Evolutionary conservation across 2,797 vertebrate species (phyloP).

Genomic region (Catharus ustulatus): DNA sequence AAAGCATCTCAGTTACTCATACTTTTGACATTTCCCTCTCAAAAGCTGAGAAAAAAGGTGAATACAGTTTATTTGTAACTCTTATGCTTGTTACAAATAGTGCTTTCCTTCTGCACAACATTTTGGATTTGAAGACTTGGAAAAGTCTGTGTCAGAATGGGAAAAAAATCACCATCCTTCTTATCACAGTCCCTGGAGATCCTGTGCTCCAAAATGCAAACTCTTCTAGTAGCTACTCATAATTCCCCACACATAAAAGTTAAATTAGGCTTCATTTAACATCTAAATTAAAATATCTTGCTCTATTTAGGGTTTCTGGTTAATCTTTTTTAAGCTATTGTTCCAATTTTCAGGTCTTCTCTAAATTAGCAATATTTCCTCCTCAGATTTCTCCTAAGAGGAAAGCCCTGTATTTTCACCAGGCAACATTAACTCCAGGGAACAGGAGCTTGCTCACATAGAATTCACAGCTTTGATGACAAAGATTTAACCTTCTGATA

Average conservation of each 20-base stretch:
- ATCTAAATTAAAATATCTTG: conserved; percentile 5
- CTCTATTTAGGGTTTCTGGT: background rate
- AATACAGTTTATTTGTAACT: background rate
- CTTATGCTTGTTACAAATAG: background rate
- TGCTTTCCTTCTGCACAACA: background rate
- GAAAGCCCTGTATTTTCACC: background rate
- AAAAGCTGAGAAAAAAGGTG: background rate
- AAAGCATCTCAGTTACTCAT: background rate
- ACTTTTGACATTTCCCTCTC: background rate
- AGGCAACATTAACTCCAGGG: background rate
- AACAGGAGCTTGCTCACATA: background rate
- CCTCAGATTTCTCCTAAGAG: background rate
- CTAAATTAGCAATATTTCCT: background rate
- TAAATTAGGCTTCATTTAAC: background rate
- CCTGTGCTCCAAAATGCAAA: background rate
- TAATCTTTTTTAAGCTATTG: background rate
- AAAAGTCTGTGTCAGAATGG: background rate
- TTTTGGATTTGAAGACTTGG: background rate
- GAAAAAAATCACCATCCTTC: background rate
- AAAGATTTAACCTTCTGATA: background rate
- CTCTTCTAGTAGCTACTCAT: background rate
- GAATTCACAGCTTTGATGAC: background rate
- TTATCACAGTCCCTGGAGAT: background rate
- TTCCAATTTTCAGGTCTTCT: background rate
- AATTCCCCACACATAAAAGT: background rate